Percentiles rank a stretch among this genome's conserved stretches.
Conservation (phyloP, 2,797 vertebrate genomes). For the Aeoliscus strigatus region DNA sequence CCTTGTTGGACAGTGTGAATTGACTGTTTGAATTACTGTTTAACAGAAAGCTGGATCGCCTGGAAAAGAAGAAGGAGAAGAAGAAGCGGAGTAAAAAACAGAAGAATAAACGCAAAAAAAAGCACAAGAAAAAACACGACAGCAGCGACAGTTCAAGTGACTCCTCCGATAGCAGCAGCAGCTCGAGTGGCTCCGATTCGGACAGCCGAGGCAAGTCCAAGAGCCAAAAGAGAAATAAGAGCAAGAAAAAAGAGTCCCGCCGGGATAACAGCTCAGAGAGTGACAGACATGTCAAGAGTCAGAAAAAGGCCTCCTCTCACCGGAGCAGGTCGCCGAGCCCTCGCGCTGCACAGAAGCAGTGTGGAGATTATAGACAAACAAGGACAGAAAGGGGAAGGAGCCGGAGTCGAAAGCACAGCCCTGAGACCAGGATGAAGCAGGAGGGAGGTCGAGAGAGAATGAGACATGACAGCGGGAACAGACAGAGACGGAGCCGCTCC, state of each 20-base stretch:
- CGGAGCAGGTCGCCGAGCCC: conserved; percentile 69
- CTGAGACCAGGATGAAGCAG: conserved; percentile 39
- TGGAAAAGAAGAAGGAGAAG: conserved; percentile 89
- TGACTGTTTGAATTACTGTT: conserved; percentile 9
- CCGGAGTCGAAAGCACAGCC: conserved; percentile 42
- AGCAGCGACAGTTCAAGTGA: conserved; percentile 66
- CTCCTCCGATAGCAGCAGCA: conserved; percentile 59
- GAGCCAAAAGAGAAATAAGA: conserved; percentile 76
- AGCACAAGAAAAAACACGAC: conserved; percentile 76
- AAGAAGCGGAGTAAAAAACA: conserved; percentile 85
- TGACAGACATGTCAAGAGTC: conserved; percentile 71
- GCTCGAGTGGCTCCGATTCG: conserved; percentile 54
- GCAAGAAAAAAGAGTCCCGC: conserved; percentile 78
- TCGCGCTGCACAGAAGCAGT: conserved; percentile 57
- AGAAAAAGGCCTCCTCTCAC: conserved; percentile 70
- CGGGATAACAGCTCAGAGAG: conserved; percentile 73
- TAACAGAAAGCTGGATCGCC: conserved; percentile 89
- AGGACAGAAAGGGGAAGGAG: conserved; percentile 49
- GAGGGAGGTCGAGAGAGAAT: conserved; percentile 55
- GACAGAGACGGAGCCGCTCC: conserved; percentile 44
- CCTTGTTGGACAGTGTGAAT: background rate
- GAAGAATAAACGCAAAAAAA: conserved; percentile 81
- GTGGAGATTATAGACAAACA: conserved; percentile 39
- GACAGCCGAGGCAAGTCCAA: conserved; percentile 67
- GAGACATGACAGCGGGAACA: conserved; percentile 54